Percentiles rank a stretch among this genome's conserved stretches.
These are phyloP conservation scores for Saturnia pavonia DNA, from an alignment of 2,888 invertebrate genomes.

Conservation along the genomic window DNA sequence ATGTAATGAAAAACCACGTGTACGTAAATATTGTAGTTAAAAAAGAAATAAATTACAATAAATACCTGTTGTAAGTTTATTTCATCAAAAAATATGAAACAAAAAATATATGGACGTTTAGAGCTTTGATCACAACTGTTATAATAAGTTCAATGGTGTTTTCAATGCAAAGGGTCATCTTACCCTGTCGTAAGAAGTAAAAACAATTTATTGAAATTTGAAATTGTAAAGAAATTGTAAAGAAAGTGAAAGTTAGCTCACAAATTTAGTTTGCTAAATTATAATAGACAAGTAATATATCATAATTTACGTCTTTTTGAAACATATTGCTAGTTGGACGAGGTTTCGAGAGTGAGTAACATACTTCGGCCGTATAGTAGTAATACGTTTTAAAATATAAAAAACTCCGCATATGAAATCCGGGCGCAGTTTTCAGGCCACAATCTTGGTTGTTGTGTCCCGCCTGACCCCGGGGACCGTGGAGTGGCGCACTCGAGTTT, in stretches of 20 bases:
- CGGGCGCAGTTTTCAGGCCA: constrained; percentile 31
- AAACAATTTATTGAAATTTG: too few relatives aligned
- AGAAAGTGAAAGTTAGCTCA: background rate
- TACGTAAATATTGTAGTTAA: too few relatives aligned
- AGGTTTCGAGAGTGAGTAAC: background rate
- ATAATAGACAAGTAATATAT: too few relatives aligned
- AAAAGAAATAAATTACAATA: too few relatives aligned
- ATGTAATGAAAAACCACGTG: too few relatives aligned
- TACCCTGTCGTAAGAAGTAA: background rate
- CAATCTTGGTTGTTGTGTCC: constrained; percentile 39
- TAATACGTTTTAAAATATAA: background rate
- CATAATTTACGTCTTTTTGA: background rate
- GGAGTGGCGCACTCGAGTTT: constrained; percentile 28
- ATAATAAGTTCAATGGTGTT: too few relatives aligned
- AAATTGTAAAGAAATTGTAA: background rate
- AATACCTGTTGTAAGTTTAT: too few relatives aligned
- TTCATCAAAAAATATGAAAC: too few relatives aligned
- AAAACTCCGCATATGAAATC: constrained; percentile 22
- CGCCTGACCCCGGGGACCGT: constrained; percentile 31
- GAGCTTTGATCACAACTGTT: too few relatives aligned
- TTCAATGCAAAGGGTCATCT: too few relatives aligned
- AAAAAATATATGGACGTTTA: too few relatives aligned
- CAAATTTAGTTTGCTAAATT: background rate
- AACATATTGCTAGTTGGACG: background rate
- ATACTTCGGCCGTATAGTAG: background rate